phyloP scores from a whole-genome alignment of 2,797 vertebrate genomes.

The Gastrophryne carolinensis region DNA sequence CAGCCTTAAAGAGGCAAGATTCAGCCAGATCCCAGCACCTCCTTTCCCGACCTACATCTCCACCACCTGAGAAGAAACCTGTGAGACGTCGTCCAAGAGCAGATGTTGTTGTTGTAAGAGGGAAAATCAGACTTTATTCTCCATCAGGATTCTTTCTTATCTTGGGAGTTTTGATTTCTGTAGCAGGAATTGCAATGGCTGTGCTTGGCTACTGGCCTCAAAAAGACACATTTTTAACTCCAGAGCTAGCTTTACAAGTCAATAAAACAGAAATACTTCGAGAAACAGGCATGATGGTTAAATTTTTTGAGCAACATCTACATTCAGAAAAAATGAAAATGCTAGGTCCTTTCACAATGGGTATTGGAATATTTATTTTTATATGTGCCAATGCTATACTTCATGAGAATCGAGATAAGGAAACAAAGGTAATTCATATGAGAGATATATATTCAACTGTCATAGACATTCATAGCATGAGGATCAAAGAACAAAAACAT shows the following conservation, averaged over 20 bases:
- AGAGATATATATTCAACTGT: conserved; percentile 98
- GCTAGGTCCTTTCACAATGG: conserved; percentile 98
- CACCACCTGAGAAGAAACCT: conserved; percentile 73
- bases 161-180: conserved; percentile 85
- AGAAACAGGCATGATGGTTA: conserved; percentile 70
- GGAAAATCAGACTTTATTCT: conserved; percentile 90
- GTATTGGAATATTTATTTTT: conserved; percentile 97
- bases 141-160: conserved; percentile 94
- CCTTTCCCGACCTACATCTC: conserved; percentile 63
- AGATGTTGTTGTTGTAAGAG: conserved; percentile 91
- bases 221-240: conserved; percentile 66
- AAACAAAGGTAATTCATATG: conserved; percentile 98
- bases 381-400: conserved; percentile 97
- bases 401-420: conserved; percentile 95
- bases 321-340: conserved; percentile 98
- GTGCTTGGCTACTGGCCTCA: conserved; percentile 97
- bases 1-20: conserved; percentile 95
- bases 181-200: conserved; percentile 91
- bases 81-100: conserved; percentile 81
- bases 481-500: conserved; percentile 84
- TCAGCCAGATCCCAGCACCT: conserved; percentile 90
- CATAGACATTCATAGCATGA: conserved; percentile 92
- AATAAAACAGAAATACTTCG: conserved; percentile 67
- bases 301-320: conserved; percentile 88
- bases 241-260: conserved; percentile 59